Base-by-base conservation (phyloP, 2,888 invertebrate genomes). In the Nemotelus pantherinus region DNA sequence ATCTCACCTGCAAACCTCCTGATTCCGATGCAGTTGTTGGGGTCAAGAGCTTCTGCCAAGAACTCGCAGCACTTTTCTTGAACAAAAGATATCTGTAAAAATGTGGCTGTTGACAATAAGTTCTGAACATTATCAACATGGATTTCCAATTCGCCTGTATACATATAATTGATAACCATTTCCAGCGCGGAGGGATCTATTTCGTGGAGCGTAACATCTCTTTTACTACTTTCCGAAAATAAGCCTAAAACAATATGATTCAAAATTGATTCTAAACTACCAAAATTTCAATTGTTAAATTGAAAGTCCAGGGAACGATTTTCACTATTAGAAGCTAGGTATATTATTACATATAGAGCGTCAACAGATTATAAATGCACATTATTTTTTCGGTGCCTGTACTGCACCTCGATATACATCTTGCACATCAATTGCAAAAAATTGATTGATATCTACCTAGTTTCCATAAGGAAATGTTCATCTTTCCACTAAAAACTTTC, bases 1-100 rank as follows among this genome's bases (percentile, higher is more conserved):
- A 70, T 43, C 63, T 50, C 80, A 82, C 82, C 82, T 4, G 82
- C 83, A 75, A 83, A 83, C 25, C 81, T 79, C 58, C 82, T 82
- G 25, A 83, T 82, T 6, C 82, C 81, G 77, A 83, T 80, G 78
- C 83, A 83, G 79, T 83, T 84, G 2, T 81, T 81, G 0, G 81
- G 78, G 71, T 81, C 81, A 55, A 83, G 65, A 39, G 81, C 79
- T 9, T 82, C 79, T 5, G 64, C 79, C 78, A 84, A 78, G 80
- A 80, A 81, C 2, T 79, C 64, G n/a, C 81, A 81, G 65, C 84
- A 83, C 74, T 82, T 75, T 47, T 83, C 81, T 76, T 82, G 81
- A 44, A 83, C 80, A 63, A 81, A 82, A 43, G 81, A 80, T 60
- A 84, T 77, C 68, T 83, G 83, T 45, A 84, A 60, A 71, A 82